Evolutionary conservation across 2,888 invertebrate species (phyloP).

Genomic region (Protophormia terraenovae): DNA sequence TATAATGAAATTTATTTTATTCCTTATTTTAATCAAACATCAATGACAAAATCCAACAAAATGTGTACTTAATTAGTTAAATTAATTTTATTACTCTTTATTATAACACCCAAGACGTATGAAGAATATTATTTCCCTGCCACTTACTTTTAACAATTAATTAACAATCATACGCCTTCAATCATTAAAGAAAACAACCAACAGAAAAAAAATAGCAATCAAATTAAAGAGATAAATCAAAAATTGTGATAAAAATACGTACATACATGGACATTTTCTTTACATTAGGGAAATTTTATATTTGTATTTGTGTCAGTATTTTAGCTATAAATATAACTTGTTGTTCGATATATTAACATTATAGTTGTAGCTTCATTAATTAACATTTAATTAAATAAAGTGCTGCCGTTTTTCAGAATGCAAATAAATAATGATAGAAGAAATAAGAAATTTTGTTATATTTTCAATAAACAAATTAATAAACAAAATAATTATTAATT

Average conservation of each 20-base stretch:
- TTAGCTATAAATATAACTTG: background rate
- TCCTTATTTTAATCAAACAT: background rate
- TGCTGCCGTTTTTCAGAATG: background rate
- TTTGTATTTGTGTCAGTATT: background rate
- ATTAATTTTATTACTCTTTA: background rate
- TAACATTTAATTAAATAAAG: background rate
- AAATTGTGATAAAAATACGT: background rate
- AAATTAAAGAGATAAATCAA: background rate
- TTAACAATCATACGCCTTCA: conserved; percentile 4
- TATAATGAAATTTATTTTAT: background rate
- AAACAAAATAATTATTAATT: background rate
- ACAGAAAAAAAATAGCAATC: background rate
- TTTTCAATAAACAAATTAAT: background rate
- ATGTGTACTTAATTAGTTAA: background rate
- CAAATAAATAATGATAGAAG: background rate
- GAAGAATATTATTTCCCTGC: background rate
- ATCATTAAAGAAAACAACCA: background rate
- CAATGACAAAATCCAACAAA: background rate
- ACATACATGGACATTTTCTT: background rate
- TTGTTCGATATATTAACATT: background rate
- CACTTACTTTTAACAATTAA: background rate
- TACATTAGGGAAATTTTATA: background rate
- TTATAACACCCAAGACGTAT: background rate
- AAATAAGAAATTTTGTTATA: background rate
- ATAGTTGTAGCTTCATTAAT: background rate